These are phyloP conservation scores for Axis porcinus DNA, from an alignment of 2,113 vertebrate species.

Conservation along the genomic window DNA sequence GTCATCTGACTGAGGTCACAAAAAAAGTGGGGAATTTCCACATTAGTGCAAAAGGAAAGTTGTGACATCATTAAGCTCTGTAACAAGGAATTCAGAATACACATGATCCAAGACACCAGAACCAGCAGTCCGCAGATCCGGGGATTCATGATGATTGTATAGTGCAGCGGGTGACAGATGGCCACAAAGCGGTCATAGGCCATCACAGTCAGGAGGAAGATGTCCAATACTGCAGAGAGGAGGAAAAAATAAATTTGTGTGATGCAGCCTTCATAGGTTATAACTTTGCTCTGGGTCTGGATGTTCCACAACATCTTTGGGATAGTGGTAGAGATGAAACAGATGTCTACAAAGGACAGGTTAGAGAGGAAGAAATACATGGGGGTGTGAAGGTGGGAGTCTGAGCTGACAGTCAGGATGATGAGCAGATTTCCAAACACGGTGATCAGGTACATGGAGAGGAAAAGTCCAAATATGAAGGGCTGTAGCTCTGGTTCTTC, in stretches of 20 bases:
- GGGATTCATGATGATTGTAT: not conserved
- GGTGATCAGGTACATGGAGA: not conserved
- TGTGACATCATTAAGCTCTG: not conserved
- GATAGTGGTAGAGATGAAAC: not conserved
- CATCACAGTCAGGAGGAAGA: not conserved
- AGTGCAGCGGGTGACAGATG: not conserved
- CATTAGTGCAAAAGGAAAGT: not conserved
- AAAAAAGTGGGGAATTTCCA: not conserved
- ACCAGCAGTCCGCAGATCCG: not conserved
- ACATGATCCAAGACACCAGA: not conserved
- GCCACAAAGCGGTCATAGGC: not conserved
- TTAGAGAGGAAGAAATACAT: not conserved
- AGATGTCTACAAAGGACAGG: not conserved
- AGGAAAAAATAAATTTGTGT: not conserved
- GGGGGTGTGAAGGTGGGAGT: not conserved
- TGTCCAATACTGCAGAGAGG: not conserved
- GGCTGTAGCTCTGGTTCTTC: not conserved
- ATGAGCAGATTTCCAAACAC: not conserved
- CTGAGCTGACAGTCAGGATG: not conserved
- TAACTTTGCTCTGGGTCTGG: not conserved
- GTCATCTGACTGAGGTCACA: not conserved
- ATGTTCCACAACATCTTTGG: not conserved
- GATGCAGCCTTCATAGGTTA: not conserved
- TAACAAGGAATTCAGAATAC: not conserved
- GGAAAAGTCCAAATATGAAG: not conserved